A percentile compares a stretch with the other conserved stretches of the same genome.
Evolutionary conservation across 2,113 vertebrate species (phyloP).

Genomic region (Hemicordylus capensis): DNA sequence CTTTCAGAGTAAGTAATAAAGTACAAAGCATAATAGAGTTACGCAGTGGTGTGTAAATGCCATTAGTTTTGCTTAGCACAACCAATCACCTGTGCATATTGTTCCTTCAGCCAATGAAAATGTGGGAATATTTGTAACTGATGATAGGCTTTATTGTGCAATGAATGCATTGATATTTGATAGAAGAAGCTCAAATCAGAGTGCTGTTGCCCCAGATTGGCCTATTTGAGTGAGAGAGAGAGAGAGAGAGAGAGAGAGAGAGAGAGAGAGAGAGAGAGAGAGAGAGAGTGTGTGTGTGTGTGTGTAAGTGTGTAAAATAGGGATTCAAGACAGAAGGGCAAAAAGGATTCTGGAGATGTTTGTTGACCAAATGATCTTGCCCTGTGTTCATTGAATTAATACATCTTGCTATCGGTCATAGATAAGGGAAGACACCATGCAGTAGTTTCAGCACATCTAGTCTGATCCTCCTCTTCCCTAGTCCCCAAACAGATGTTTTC

Average conservation of each 20-base stretch:
- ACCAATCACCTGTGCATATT: not conserved
- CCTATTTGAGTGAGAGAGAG: no score
- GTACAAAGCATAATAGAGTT: conserved; percentile 17
- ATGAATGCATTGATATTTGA: not conserved
- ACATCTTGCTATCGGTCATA: not conserved
- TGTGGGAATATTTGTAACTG: not conserved
- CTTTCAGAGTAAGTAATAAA: not conserved
- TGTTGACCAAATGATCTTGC: not conserved
- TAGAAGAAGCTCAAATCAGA: not conserved
- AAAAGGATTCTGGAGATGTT: not conserved
- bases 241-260: no score
- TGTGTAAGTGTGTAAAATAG: no score
- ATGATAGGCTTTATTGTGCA: not conserved
- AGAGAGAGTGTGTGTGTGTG: no score
- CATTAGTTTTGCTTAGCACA: not conserved
- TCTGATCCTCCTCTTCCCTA: not conserved
- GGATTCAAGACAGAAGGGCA: not conserved
- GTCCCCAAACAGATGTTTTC: not conserved
- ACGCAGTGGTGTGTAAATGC: not conserved
- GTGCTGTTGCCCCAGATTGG: not conserved
- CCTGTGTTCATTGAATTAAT: not conserved
- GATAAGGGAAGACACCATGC: not conserved
- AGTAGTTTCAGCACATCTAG: not conserved
- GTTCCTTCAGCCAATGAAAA: not conserved
- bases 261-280: no score